Percentiles rank a stretch among this genome's conserved stretches.
Evolutionary conservation across 2,797 vertebrate species (phyloP).

Genomic region (Podarcis siculus): DNA sequence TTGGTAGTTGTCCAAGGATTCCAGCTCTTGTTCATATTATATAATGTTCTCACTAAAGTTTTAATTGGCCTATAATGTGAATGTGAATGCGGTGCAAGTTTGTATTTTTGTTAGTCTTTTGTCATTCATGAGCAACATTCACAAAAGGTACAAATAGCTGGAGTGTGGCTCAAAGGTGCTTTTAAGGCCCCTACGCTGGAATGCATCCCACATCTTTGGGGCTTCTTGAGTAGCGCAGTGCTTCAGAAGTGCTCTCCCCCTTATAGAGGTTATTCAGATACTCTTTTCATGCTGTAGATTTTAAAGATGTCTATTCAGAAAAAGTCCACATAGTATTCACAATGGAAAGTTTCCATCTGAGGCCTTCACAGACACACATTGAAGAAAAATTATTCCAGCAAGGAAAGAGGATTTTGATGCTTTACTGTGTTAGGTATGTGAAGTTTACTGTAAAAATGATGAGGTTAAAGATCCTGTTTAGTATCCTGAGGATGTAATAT

Average conservation of each 20-base stretch:
- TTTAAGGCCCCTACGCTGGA: neutral
- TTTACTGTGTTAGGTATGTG: neutral
- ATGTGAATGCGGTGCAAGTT: neutral
- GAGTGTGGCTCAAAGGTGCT: neutral
- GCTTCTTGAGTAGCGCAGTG: constrained; percentile 26
- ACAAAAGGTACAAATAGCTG: neutral
- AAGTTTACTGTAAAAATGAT: neutral
- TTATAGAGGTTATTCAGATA: constrained; percentile 54
- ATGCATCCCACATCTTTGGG: neutral
- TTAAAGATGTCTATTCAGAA: constrained; percentile 56
- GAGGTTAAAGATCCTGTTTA: neutral
- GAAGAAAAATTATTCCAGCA: constrained; percentile 36
- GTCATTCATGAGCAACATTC: neutral
- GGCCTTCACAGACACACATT: constrained; percentile 6
- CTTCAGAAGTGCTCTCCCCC: constrained; percentile 63
- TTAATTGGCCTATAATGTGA: neutral
- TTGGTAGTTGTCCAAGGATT: neutral
- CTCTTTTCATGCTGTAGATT: constrained; percentile 43
- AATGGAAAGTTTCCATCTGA: constrained; percentile 54
- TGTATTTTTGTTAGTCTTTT: neutral
- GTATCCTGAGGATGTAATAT: constrained; percentile 34
- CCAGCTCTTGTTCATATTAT: neutral
- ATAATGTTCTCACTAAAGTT: neutral
- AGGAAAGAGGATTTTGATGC: constrained; percentile 33
- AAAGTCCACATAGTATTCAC: constrained; percentile 67